Conservation (phyloP, 2,113 vertebrate genomes). For the Casuarius casuarius region DNA sequence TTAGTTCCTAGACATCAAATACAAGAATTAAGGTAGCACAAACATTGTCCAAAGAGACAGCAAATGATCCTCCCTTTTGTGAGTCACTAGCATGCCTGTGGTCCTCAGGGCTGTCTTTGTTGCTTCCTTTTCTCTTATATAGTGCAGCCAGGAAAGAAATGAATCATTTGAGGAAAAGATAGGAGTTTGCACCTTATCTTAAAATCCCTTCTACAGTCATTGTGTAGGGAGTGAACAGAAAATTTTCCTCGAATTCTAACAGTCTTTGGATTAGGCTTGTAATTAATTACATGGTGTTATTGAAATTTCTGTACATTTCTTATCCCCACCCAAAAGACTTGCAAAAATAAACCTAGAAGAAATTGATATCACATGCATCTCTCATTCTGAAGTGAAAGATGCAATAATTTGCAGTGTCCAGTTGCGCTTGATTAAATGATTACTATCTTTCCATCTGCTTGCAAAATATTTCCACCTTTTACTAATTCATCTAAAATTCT, state of each 20-base stretch:
- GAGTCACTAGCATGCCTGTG: neutral
- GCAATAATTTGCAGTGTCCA: constrained; percentile 66
- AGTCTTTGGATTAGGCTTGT: neutral
- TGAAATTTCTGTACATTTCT: neutral
- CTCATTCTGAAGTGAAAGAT: constrained; percentile 23
- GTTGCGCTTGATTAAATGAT: constrained; percentile 72
- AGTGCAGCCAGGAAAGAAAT: neutral
- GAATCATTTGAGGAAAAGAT: neutral
- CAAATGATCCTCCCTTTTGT: neutral
- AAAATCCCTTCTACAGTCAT: neutral
- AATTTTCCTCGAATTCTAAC: accelerated
- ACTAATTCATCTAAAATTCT: constrained; percentile 76
- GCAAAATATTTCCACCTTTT: constrained; percentile 71
- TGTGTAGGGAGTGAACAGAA: neutral
- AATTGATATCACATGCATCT: neutral
- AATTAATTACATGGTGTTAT: neutral
- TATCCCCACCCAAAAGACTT: neutral
- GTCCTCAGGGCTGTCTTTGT: neutral
- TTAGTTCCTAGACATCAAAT: neutral
- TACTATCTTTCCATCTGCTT: constrained; percentile 64
- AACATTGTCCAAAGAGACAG: neutral
- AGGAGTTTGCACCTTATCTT: accelerated
- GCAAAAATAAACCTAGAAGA: neutral
- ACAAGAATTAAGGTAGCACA: neutral
- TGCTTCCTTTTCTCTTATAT: neutral